phyloP scores from a whole-genome alignment of 2,113 vertebrate species.

The Semnornis frantzii region DNA sequence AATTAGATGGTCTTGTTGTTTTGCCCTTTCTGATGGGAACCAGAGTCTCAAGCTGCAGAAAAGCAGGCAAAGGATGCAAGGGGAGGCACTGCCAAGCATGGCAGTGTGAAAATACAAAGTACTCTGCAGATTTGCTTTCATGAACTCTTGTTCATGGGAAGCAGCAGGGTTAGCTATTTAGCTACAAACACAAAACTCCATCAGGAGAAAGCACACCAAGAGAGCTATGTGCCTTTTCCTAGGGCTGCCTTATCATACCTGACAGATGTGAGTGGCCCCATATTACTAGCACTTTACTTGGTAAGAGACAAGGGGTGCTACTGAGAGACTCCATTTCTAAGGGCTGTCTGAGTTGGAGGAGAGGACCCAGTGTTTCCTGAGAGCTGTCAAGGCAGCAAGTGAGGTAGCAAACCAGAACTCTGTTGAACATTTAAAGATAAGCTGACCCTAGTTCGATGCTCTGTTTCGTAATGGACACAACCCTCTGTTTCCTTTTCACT shows the following conservation, averaged over 20 bases:
- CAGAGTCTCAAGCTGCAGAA: neutral
- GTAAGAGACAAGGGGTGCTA: conserved; percentile 42
- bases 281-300: conserved; percentile 54
- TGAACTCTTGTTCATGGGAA: neutral
- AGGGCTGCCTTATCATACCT: neutral
- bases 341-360: conserved; percentile 33
- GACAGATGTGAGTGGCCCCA: neutral
- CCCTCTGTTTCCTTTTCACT: conserved; percentile 5
- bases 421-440: conserved; percentile 61
- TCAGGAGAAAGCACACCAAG: neutral
- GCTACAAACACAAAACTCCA: neutral
- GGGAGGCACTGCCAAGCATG: neutral
- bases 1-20: neutral
- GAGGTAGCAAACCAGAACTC: neutral
- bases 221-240: neutral
- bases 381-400: neutral
- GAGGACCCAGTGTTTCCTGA: neutral
- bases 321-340: conserved; percentile 55
- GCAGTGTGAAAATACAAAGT: neutral
- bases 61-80: neutral
- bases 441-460: conserved; percentile 34
- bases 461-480: neutral
- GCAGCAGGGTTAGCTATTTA: neutral
- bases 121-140: neutral
- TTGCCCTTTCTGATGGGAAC: neutral